These are phyloP conservation scores for Ectemnius continuus DNA, from an alignment of 2,888 invertebrate species.

Conservation along the genomic window DNA sequence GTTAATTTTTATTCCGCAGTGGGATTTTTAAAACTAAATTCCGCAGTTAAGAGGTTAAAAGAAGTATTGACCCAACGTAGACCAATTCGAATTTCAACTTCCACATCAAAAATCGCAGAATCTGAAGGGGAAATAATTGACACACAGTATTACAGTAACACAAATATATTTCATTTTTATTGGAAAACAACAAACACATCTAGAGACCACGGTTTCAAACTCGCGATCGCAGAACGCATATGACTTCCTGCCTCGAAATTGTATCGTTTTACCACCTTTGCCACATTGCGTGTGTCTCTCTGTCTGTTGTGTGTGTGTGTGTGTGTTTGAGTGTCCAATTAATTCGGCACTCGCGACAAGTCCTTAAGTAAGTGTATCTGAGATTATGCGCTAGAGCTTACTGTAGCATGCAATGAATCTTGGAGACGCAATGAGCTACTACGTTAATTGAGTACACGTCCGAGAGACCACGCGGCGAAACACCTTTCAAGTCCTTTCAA, in stretches of 20 bases:
- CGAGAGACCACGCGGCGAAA: constrained; percentile 18
- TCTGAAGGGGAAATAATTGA: background rate
- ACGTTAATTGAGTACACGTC: constrained; percentile 13
- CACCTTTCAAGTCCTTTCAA: background rate
- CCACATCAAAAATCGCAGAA: too few relatives aligned
- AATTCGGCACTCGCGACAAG: constrained; percentile 4
- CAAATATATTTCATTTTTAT: constrained; percentile 60
- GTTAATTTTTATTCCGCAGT: too few relatives aligned
- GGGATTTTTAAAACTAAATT: too few relatives aligned
- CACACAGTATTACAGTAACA: constrained; percentile 46
- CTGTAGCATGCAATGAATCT: constrained; percentile 16
- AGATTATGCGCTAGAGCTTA: constrained; percentile 17
- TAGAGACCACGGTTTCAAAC: constrained; percentile 38
- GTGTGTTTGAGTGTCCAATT: constrained; percentile 9
- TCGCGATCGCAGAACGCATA: constrained; percentile 32
- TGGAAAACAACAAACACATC: constrained; percentile 56
- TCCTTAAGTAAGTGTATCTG: constrained; percentile 12
- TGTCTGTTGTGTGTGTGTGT: background rate
- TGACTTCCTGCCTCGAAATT: constrained; percentile 5
- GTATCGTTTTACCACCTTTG: background rate
- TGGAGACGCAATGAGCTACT: constrained; percentile 12
- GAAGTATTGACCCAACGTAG: too few relatives aligned
- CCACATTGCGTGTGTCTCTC: constrained; percentile 14
- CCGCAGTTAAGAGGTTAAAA: too few relatives aligned
- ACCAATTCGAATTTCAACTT: too few relatives aligned